phyloP scores from a whole-genome alignment of 2,888 invertebrate species.

The Zaprionus obscuricornis region DNA sequence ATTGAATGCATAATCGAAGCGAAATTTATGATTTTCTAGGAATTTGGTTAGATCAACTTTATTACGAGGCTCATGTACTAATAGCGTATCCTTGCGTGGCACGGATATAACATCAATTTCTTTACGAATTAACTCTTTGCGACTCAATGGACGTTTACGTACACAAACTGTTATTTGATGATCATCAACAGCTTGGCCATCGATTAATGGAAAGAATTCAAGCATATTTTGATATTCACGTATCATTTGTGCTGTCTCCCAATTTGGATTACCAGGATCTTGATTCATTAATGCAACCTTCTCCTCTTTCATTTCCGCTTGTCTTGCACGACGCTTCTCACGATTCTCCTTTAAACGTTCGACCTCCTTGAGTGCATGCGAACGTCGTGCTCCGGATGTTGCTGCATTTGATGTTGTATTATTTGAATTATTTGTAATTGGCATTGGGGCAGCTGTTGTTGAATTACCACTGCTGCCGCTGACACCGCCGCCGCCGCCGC shows the following conservation, averaged over 20 bases:
- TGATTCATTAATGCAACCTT: slow-evolving; percentile 96
- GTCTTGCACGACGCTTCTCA: slow-evolving; percentile 95
- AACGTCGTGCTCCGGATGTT: slow-evolving; percentile 86
- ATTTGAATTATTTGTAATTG: not conserved
- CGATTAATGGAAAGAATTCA: slow-evolving; percentile 93
- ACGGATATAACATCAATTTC: slow-evolving; percentile 99
- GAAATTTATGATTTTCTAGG: slow-evolving; percentile 98
- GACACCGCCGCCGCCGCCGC: not conserved
- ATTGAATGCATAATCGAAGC: slow-evolving; percentile 99
- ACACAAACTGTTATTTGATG: slow-evolving; percentile 99
- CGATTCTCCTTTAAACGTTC: slow-evolving; percentile 97
- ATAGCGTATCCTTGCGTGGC: slow-evolving; percentile 95
- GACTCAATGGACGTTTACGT: slow-evolving; percentile 96
- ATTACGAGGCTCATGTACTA: slow-evolving; percentile 96
- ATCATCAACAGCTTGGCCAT: slow-evolving; percentile 93
- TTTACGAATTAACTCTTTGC: slow-evolving; percentile 92
- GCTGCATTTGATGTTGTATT: slow-evolving; percentile 45
- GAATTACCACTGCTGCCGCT: not conserved
- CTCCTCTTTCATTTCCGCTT: slow-evolving; percentile 95
- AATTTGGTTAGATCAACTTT: slow-evolving; percentile 99
- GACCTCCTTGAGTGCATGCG: slow-evolving; percentile 97
- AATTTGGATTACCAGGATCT: slow-evolving; percentile 98
- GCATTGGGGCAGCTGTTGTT: not conserved
- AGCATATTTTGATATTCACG: slow-evolving; percentile 92
- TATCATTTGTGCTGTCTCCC: slow-evolving; percentile 99